phyloP scores from a whole-genome alignment of 2,797 vertebrate genomes.

The Spheniscus humboldti region DNA sequence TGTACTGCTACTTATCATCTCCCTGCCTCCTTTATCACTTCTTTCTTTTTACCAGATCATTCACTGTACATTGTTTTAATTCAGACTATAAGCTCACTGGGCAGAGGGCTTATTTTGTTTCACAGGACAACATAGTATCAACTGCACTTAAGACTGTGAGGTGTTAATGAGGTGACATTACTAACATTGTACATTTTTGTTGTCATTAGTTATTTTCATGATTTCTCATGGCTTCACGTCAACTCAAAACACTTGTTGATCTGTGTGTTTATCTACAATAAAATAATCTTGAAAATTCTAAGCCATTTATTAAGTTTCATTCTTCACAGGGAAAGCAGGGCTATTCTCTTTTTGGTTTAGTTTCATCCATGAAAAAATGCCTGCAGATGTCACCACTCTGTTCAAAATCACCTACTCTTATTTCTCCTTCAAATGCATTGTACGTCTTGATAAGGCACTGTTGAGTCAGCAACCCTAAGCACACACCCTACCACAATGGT shows the following conservation, averaged over 20 bases:
- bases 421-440: background rate
- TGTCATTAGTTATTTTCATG: background rate
- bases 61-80: background rate
- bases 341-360: background rate
- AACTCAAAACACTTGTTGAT: background rate
- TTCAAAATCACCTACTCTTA: background rate
- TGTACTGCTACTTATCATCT: background rate
- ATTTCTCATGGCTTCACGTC: background rate
- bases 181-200: background rate
- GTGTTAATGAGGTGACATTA: background rate
- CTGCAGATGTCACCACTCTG: conserved; percentile 8
- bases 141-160: background rate
- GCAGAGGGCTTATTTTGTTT: background rate
- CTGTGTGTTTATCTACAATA: background rate
- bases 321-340: background rate
- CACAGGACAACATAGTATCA: background rate
- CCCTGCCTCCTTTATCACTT: background rate
- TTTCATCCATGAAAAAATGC: background rate
- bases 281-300: background rate
- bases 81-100: background rate
- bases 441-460: background rate
- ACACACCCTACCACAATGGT: background rate
- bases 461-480: background rate
- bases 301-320: background rate
- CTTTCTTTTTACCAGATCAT: background rate